phyloP scores from a whole-genome alignment of 2,888 invertebrate genomes.

The Acheta domesticus region DNA sequence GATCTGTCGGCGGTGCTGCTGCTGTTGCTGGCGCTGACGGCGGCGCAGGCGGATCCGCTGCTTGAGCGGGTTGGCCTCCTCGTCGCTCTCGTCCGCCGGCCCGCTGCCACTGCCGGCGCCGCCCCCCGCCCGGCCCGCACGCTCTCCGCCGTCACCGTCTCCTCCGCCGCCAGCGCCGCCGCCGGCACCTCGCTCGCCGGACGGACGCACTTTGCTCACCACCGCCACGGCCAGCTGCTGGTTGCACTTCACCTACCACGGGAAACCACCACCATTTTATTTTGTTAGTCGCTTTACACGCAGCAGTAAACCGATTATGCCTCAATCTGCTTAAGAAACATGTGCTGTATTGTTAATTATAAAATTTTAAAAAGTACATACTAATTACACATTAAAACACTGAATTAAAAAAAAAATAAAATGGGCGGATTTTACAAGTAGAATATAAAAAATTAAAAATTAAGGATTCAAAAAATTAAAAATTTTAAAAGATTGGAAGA shows the following conservation, averaged over 20 bases:
- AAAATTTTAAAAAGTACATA: too few species aligned
- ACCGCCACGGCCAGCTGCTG: slow-evolving; percentile 48
- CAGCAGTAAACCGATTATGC: too few species aligned
- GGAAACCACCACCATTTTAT: slow-evolving; percentile 23
- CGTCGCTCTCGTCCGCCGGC: slow-evolving; percentile 58
- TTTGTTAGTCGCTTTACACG: not conserved
- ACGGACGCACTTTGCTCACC: not conserved
- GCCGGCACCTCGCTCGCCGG: not conserved
- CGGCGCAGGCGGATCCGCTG: slow-evolving; percentile 60
- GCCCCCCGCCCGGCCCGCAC: not conserved
- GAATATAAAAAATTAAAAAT: too few species aligned
- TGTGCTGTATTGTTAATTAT: too few species aligned
- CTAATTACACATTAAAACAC: too few species aligned
- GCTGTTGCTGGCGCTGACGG: slow-evolving; percentile 51
- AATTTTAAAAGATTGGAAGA: too few species aligned
- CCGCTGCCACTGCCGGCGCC: slow-evolving; percentile 36
- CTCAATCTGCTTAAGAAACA: too few species aligned
- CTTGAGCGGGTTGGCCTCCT: slow-evolving; percentile 62
- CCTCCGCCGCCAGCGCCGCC: slow-evolving; percentile 47
- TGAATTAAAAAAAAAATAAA: too few species aligned
- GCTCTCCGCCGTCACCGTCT: slow-evolving; percentile 53
- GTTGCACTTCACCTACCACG: slow-evolving; percentile 56
- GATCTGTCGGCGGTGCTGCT: slow-evolving; percentile 37
- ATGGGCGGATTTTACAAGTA: too few species aligned
- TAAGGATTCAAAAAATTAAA: too few species aligned